phyloP scores from a whole-genome alignment of 2,113 vertebrate genomes.

The Poecilia latipinna region DNA sequence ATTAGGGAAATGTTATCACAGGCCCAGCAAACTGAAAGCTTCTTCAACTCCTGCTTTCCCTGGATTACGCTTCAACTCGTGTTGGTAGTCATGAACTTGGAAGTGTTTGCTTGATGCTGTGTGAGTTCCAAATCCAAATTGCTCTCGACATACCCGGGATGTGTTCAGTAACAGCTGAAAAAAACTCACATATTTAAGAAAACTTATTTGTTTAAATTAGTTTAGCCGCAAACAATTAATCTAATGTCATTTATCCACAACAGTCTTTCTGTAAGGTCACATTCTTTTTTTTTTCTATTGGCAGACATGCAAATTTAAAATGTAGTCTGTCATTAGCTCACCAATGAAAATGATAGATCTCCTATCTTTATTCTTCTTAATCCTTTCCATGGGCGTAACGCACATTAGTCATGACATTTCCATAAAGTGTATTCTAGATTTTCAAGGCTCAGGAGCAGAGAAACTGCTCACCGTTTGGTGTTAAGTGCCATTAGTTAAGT shows the following conservation, averaged over 20 bases:
- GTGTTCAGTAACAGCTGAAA: too few relatives aligned
- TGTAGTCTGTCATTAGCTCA: conserved; percentile 64
- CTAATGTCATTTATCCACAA: neutral
- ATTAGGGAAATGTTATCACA: too few relatives aligned
- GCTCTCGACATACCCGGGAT: neutral
- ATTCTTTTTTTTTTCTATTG: conserved; percentile 36
- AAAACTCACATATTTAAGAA: too few relatives aligned
- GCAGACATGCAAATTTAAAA: conserved; percentile 50
- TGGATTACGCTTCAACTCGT: neutral
- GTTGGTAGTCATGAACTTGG: neutral
- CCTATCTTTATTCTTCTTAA: too few relatives aligned
- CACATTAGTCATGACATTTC: too few relatives aligned
- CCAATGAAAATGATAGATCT: conserved; percentile 4
- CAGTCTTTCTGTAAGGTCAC: conserved; percentile 1
- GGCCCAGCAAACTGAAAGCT: too few relatives aligned
- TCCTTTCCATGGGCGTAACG: too few relatives aligned
- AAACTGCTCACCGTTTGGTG: too few relatives aligned
- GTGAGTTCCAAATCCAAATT: neutral
- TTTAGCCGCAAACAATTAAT: neutral
- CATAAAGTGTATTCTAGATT: too few relatives aligned
- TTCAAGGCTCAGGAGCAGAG: too few relatives aligned
- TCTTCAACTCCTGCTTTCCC: neutral
- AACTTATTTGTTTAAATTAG: too few relatives aligned
- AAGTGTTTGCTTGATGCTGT: neutral
- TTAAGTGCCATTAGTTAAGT: too few relatives aligned